Base-by-base conservation (phyloP, 2,113 vertebrate species). In the Clarias magur region DNA sequence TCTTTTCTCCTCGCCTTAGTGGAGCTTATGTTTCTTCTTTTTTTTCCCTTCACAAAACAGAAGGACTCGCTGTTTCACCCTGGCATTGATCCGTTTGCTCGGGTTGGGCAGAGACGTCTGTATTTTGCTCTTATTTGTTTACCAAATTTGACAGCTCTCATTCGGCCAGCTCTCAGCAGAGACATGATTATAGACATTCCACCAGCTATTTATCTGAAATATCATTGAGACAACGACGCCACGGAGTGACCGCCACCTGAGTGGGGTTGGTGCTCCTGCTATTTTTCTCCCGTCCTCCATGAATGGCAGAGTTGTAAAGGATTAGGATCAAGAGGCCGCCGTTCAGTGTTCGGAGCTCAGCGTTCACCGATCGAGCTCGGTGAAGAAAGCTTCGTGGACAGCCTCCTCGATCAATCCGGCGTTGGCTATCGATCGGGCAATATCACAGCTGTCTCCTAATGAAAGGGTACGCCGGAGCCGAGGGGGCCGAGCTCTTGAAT, bases 361-460 rank as follows among this genome's bases (percentile, higher is more conserved):
- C 7, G 19, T 62, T 38, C 17, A 16, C 17, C 17, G 96, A 97
- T 97, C 96, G 95, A 95, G 93, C 95, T 94, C 82, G 92, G 78
- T 80, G 94, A 95, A 96, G 95, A 94, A 94, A 89, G 81, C 90
- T 93, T 95, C 95, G 94, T 96, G 95, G 96, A 95, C 96, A 96
- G 96, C 95, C 70, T 75, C 25, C 83, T 95, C 90, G 96, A 97
- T 97, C 97, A 95, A 98, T 99, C 96, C 95, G 93, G 93, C 94
- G 96, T 95, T 94, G 94, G 89, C 84, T 97, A 98, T 99, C 94
- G 97, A 97, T 98, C 96, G 92, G 94, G 96, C 96, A 94, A 96
- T 97, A 98, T 98, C 97, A 96, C 96, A 96, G 96, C 95, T 95
- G 95, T 95, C 95, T 94, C 94, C 95, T 99, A 98, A 98, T 98